Evolutionary conservation across 2,888 invertebrate genomes (phyloP).

Genomic region (Sesia apiformis): DNA sequence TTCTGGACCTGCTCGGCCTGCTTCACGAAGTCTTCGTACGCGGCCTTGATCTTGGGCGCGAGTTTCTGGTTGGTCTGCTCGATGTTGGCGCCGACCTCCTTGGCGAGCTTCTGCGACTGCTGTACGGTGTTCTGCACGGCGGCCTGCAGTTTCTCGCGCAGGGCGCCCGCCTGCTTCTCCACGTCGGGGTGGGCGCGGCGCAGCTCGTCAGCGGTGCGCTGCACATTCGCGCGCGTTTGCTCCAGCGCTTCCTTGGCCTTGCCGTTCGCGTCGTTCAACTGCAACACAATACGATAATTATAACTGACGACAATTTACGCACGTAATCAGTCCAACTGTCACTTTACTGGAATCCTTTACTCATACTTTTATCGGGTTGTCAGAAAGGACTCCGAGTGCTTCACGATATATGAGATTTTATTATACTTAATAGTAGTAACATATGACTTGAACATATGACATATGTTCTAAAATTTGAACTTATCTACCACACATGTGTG

Average conservation of each 20-base stretch:
- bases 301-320: neutral
- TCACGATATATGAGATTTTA: too few species aligned
- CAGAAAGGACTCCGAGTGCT: too few species aligned
- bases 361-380: too few species aligned
- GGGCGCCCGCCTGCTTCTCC: constrained; percentile 39
- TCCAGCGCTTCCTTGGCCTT: constrained; percentile 54
- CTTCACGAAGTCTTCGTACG: constrained; percentile 55
- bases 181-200: constrained; percentile 56
- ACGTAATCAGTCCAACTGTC: too few species aligned
- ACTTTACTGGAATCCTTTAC: too few species aligned
- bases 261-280: constrained; percentile 51
- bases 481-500: too few species aligned
- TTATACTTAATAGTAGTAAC: too few species aligned
- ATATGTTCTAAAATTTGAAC: too few species aligned
- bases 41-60: constrained; percentile 50
- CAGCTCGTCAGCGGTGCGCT: constrained; percentile 43
- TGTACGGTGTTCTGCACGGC: constrained; percentile 42
- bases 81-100: constrained; percentile 41
- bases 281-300: constrained; percentile 4
- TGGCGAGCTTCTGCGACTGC: constrained; percentile 51
- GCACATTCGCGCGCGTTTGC: constrained; percentile 33
- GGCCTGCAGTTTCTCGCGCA: constrained; percentile 38
- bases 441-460: too few species aligned
- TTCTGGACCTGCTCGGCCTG: constrained; percentile 45
- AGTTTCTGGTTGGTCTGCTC: constrained; percentile 53